Evolutionary conservation across 2,113 vertebrate species (phyloP).

Genomic region (Antechinus flavipes): DNA sequence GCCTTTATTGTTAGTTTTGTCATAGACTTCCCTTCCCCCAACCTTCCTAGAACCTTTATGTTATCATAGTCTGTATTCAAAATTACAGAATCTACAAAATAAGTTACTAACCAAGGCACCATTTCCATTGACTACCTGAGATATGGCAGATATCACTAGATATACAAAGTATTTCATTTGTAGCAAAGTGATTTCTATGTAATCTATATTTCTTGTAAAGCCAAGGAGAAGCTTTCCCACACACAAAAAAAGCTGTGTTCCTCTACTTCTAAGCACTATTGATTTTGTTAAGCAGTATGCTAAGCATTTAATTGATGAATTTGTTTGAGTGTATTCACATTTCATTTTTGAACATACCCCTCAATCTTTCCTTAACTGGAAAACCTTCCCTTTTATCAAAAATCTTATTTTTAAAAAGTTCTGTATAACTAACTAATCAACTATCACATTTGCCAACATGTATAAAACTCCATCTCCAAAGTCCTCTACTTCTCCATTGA

Average conservation of each 20-base stretch:
- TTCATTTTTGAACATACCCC: not conserved
- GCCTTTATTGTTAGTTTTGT: not conserved
- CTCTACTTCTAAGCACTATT: not conserved
- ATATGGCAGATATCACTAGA: not conserved
- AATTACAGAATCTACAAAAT: not conserved
- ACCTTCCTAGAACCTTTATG: not conserved
- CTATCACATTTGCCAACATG: not conserved
- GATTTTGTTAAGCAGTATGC: not conserved
- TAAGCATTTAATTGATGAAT: not conserved
- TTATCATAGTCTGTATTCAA: not conserved
- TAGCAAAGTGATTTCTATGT: too few species aligned
- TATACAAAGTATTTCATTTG: not conserved
- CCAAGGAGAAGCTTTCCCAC: not conserved
- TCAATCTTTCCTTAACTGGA: not conserved
- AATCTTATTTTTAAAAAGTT: not conserved
- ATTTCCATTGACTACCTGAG: not conserved
- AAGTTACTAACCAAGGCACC: not conserved
- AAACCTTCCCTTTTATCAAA: not conserved
- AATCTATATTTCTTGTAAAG: not conserved
- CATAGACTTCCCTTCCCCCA: not conserved
- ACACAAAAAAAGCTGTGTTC: not conserved
- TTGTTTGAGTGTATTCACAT: not conserved
- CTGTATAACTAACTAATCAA: not conserved
- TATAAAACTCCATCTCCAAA: not conserved
- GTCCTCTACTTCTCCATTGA: not conserved